A percentile compares a stretch with the other conserved stretches of the same genome.
These are phyloP conservation scores for Trematocara stigmaticum DNA, from an alignment of 2,113 vertebrate species.

Conservation along the genomic window DNA sequence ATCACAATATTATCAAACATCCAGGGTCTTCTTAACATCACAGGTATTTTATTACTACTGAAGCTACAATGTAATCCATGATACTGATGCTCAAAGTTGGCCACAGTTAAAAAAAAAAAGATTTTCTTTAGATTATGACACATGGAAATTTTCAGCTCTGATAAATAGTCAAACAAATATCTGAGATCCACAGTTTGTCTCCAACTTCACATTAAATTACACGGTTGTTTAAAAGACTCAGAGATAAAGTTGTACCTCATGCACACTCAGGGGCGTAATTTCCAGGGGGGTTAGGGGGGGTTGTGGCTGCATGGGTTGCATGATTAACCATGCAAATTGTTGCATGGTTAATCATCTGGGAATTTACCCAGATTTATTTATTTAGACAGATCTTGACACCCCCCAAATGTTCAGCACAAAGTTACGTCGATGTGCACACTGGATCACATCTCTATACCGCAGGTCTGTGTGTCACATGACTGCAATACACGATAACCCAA, in stretches of 20 bases:
- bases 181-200: neutral
- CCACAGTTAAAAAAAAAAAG: neutral
- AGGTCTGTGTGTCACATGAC: neutral
- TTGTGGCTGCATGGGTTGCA: neutral
- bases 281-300: neutral
- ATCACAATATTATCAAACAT: neutral
- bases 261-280: neutral
- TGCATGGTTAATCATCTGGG: neutral
- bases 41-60: neutral
- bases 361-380: neutral
- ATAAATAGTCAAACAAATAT: neutral
- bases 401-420: neutral
- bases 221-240: neutral
- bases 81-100: rapidly evolving
- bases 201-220: neutral
- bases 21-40: neutral
- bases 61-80: neutral
- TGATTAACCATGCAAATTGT: neutral
- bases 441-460: neutral
- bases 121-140: neutral
- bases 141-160: neutral
- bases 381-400: neutral
- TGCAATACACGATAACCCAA: rapidly evolving
- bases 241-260: neutral
- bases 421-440: neutral